Base-by-base conservation (phyloP, 2,113 vertebrate species). In the Phoenicopterus ruber region DNA sequence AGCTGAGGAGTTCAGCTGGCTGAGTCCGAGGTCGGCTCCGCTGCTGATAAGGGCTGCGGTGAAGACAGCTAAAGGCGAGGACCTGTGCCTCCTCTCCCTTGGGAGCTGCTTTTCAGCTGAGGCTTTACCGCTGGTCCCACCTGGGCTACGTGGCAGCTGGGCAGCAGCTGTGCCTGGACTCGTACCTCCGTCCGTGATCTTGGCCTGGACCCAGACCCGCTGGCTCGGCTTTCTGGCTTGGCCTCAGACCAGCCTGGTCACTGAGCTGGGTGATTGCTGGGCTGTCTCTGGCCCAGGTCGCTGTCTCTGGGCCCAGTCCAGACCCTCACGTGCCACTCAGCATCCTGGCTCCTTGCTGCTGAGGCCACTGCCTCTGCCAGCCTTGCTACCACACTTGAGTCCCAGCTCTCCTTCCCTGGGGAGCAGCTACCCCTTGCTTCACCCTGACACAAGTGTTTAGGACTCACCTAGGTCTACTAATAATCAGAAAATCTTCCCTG, bases 241-340 rank as follows among this genome's bases (percentile, higher is more conserved):
- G 66, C 36, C 50, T 67, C 42, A 49, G 81, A 36, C 15, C 85
- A 73, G 54, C 32, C 63, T 57, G 44, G 25, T 55, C 0, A 0
- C 73, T 46, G 49, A 46, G n/a, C 70, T 58, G 36, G 15, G 22
- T 10, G 26, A 8, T 16, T 50, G 5, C 11, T 62, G 66, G 52
- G 38, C 31, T 77, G 21, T 0, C 0, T 17, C 32, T 67, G n/a
- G 9, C 32, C 66, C 6, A 8, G 24, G 9, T 19, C 0, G 0
- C 69, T 52, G 21, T 6, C 12, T 42, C 40, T n/a, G 55, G 17
- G 54, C 25, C 24, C 29, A 46, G 17, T 18, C 18, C 29, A 8
- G 49, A n/a, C 13, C n/a, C 38, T 31, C 32, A 13, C 0, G 1
- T 42, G 7, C 42, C 36, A 3, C 59, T 52, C 36, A 10, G 61